A percentile compares a stretch with the other conserved stretches of the same genome.
phyloP scores from a whole-genome alignment of 2,888 invertebrate genomes.

The Sphinx pinastri region DNA sequence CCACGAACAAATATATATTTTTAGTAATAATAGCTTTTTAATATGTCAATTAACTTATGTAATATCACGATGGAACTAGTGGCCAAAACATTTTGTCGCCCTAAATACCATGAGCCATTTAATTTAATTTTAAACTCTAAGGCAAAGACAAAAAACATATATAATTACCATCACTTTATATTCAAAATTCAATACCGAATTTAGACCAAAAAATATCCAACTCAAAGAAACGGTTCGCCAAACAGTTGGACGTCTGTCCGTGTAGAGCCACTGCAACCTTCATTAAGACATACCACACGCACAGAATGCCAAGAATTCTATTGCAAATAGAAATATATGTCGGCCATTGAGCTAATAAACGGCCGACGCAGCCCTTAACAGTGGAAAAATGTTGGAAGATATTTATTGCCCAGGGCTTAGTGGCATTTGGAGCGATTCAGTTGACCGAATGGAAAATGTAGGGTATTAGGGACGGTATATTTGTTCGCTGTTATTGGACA shows the following conservation, averaged over 20 bases:
- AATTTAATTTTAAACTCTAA: no score
- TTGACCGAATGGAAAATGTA: constrained; percentile 8
- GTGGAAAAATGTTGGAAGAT: constrained; percentile 25
- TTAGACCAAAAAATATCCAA: not conserved
- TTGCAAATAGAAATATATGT: constrained; percentile 38
- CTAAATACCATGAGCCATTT: no score
- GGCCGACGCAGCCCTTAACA: constrained; percentile 26
- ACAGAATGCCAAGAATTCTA: constrained; percentile 20
- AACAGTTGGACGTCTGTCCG: not conserved
- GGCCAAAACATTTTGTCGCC: no score
- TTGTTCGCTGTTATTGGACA: not conserved
- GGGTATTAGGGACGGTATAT: not conserved
- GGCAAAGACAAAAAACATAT: no score
- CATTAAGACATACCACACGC: constrained; percentile 45
- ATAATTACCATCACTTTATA: no score
- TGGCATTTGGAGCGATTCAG: constrained; percentile 9
- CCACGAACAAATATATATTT: no score
- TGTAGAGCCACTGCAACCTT: constrained; percentile 33
- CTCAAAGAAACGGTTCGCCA: not conserved
- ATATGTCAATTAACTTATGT: no score
- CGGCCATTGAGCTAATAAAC: constrained; percentile 42
- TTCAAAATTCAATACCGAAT: not conserved
- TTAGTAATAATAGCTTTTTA: no score
- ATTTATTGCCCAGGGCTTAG: constrained; percentile 22
- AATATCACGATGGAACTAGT: no score